phyloP scores from a whole-genome alignment of 1,140 invertebrate species.

The Cydia pomonella region DNA sequence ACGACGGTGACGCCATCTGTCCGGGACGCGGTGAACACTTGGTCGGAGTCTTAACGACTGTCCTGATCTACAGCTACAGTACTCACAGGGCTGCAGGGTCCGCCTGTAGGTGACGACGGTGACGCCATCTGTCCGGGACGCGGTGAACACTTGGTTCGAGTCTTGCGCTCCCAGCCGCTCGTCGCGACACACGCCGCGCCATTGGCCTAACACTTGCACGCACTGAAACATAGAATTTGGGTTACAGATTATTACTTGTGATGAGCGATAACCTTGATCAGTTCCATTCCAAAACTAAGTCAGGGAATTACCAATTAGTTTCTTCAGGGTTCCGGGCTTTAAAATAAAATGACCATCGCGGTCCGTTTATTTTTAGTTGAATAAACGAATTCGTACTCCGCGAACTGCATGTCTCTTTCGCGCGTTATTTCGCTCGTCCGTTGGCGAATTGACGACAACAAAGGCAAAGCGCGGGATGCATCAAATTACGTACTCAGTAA shows the following conservation, averaged over 20 bases:
- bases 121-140: slow-evolving; percentile 86
- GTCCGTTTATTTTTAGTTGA: no score
- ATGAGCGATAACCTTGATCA: no score
- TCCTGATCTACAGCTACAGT: neutral
- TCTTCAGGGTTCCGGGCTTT: no score
- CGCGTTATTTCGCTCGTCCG: no score
- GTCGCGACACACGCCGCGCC: slow-evolving; percentile 93
- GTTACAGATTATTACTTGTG: neutral
- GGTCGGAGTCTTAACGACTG: slow-evolving; percentile 86
- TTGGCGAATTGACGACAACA: no score
- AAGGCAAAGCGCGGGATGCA: no score
- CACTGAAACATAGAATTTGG: slow-evolving; percentile 82
- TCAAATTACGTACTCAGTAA: no score
- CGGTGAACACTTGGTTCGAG: slow-evolving; percentile 88
- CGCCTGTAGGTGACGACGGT: slow-evolving; percentile 90
- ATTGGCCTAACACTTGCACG: slow-evolving; percentile 90
- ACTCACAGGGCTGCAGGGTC: slow-evolving; percentile 85
- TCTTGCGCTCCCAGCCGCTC: slow-evolving; percentile 88
- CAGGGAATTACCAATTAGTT: no score
- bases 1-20: slow-evolving; percentile 89
- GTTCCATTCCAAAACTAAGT: no score
- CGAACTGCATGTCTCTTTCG: no score
- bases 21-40: slow-evolving; percentile 85
- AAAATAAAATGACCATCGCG: no score
- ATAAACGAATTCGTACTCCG: no score